Conservation (phyloP, 2,113 vertebrate species). For the Aldabrachelys gigantea region DNA sequence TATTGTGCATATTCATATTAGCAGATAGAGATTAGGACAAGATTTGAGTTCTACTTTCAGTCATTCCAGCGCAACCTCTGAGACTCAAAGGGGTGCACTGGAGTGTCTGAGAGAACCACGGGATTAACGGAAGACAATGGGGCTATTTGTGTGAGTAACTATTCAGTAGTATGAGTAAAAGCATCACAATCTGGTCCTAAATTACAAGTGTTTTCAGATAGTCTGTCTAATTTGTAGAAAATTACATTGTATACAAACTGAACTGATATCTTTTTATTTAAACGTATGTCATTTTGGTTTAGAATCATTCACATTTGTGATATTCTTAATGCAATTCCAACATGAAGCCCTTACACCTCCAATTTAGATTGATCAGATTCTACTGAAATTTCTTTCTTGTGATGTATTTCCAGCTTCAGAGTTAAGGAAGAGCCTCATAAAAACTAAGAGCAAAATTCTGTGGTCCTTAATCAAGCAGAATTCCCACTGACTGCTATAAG, state of each 20-base stretch:
- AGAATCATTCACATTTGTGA: rapidly evolving
- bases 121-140: neutral
- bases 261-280: neutral
- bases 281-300: neutral
- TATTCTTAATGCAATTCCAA: neutral
- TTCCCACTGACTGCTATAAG: neutral
- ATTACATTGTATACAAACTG: neutral
- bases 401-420: neutral
- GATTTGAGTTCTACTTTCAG: neutral
- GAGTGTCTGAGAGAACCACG: neutral
- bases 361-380: neutral
- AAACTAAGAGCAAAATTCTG: neutral
- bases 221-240: neutral
- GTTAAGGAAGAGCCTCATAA: neutral
- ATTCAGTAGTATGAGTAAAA: neutral
- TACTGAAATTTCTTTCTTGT: neutral
- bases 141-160: neutral
- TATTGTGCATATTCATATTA: neutral
- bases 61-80: neutral
- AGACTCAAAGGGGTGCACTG: neutral
- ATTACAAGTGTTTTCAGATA: neutral
- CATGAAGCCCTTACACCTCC: neutral
- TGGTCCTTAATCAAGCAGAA: neutral
- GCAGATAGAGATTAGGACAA: neutral
- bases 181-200: neutral